Base-by-base conservation (phyloP, 1,140 invertebrate genomes). In the Potamilus streckersoni region DNA sequence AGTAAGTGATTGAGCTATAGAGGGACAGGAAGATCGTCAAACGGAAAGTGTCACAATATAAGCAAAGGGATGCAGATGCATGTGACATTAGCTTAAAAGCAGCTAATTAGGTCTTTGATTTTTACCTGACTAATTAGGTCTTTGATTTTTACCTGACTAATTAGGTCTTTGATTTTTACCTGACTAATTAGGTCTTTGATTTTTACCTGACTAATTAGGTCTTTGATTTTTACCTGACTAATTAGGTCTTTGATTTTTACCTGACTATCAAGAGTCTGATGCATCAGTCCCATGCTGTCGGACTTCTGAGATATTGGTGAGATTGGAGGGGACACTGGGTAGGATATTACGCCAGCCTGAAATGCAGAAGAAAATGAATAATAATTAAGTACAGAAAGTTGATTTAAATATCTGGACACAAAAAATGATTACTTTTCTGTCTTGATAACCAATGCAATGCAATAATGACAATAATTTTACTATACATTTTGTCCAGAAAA, bases 241-340 rank as follows among this genome's bases (percentile, higher is more conserved):
- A 49, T 6, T 49, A 49, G 38, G 38, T 49, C 11, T 49, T 49
- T 49, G 6, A 11, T 49, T 60, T 0, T 49, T 62, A 80, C 79
- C 76, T 82, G 79, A 55, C 76, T 79, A 55, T 71, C 60, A 15
- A 76, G 66, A 57, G 77, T 76, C 74, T 84, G 83, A 31, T 73
- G 73, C 63, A 77, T 55, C 49, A 59, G 59, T 38, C 31, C 73
- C 69, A 76, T 74, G 64, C 71, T 73, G 0, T 86, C 82, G 58
- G 84, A 83, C 67, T 70, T 79, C 63, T 83, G 77, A 19, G 84
- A 84, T 66, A 86, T 86, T 15, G 84, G 84, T 19, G 84, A 86
- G 57, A 86, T 83, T n/a, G 82, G 82, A 31, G 84, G 84, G 20
- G 84, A 86, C 31, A 86, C 79, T 57, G 77, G 80, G 20, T 80